Conservation (phyloP, 2,888 invertebrate species). For the Apodemia duryi region DNA sequence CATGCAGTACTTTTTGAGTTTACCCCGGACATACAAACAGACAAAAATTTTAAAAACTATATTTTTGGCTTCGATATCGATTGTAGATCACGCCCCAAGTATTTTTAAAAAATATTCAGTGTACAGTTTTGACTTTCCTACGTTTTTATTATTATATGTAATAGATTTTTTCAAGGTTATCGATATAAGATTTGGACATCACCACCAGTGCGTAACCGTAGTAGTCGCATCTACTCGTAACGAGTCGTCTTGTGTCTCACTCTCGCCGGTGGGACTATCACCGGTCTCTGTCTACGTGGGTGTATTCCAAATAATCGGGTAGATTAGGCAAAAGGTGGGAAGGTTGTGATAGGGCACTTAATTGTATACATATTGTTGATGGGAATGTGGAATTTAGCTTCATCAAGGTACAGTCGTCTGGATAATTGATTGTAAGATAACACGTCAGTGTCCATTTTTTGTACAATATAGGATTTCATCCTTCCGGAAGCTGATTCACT, state of each 20-base stretch:
- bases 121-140: too few relatives aligned
- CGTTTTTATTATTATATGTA: too few relatives aligned
- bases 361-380: conserved; percentile 49
- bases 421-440: background rate
- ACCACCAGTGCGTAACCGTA: conserved; percentile 64
- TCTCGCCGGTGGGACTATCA: conserved; percentile 35
- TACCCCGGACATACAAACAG: too few relatives aligned
- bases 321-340: conserved; percentile 47
- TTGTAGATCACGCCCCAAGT: too few relatives aligned
- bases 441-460: background rate
- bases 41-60: too few relatives aligned
- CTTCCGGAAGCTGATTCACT: too few relatives aligned
- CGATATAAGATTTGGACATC: conserved; percentile 38
- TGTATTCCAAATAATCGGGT: conserved; percentile 54
- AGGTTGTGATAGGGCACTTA: conserved; percentile 43
- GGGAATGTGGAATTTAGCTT: conserved; percentile 24
- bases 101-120: too few relatives aligned
- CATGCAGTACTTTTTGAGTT: too few relatives aligned
- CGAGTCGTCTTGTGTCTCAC: conserved; percentile 50
- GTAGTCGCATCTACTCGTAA: conserved; percentile 70
- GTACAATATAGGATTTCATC: too few relatives aligned
- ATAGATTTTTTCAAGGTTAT: conserved; percentile 2
- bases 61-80: too few relatives aligned
- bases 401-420: conserved; percentile 16
- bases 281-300: conserved; percentile 54